These are phyloP conservation scores for Geodia barretti DNA, from an alignment of 37 sponge, comb jelly and placozoan genomes.

Conservation along the genomic window DNA sequence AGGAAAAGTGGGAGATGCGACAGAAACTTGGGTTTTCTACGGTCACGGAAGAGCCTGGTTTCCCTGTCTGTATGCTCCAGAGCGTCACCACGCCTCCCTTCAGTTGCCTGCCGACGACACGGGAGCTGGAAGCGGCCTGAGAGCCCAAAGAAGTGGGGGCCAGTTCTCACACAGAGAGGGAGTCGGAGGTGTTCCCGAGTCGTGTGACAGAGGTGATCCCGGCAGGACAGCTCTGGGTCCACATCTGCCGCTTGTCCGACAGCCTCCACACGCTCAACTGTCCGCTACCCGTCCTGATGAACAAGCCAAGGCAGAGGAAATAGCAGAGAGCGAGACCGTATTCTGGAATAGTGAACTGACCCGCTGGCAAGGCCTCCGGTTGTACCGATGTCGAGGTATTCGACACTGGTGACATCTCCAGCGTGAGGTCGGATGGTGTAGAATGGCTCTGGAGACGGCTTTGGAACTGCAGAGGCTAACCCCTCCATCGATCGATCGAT, in stretches of 20 bases:
- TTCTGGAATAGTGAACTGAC: not conserved
- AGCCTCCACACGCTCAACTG: constrained; percentile 35
- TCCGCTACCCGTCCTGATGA: constrained; percentile 32
- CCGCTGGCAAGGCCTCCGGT: not conserved
- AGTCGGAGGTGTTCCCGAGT: not conserved
- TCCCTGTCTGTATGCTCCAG: constrained; percentile 10
- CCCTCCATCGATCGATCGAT: too few relatives aligned
- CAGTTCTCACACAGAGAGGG: constrained; percentile 1
- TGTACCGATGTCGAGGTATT: constrained; percentile 17
- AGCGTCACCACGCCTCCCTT: not conserved
- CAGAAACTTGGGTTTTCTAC: constrained; percentile 44
- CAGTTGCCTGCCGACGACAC: constrained; percentile 9
- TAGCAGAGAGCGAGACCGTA: too few relatives aligned
- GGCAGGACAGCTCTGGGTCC: not conserved
- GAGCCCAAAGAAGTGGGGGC: too few relatives aligned
- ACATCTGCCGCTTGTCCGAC: constrained; percentile 19
- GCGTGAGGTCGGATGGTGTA: constrained; percentile 49
- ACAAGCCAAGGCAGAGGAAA: too few relatives aligned
- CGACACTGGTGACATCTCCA: constrained; percentile 26
- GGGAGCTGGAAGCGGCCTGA: too few relatives aligned
- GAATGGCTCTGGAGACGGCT: constrained; percentile 42
- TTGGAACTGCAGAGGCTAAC: not conserved
- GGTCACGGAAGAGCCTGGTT: not conserved
- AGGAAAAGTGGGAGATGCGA: constrained; percentile 1
- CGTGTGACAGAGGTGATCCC: not conserved